Conservation (phyloP, 1,140 invertebrate genomes). For the Plectrocnemia conspersa region DNA sequence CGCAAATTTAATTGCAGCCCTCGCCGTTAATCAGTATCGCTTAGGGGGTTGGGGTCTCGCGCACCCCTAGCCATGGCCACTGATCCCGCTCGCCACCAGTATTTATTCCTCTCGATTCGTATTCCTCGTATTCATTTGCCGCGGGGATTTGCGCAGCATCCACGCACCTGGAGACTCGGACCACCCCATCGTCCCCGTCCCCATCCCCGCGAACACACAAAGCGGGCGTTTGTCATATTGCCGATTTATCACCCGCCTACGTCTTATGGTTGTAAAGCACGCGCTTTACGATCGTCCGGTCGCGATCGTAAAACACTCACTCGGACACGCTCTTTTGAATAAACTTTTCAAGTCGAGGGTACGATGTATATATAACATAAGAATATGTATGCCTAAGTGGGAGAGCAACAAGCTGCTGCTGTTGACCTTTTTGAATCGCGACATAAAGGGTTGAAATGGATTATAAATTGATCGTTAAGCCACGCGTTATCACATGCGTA, state of each 20-base stretch:
- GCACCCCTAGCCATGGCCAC: not conserved
- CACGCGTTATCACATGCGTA: too few relatives aligned
- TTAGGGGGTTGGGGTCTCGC: not conserved
- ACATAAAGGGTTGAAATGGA: too few relatives aligned
- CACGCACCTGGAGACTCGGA: conserved; percentile 25
- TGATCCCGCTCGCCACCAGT: conserved; percentile 3
- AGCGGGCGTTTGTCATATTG: conserved; percentile 11
- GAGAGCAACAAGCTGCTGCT: too few relatives aligned
- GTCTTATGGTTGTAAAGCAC: conserved; percentile 9
- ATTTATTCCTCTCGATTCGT: conserved; percentile 22
- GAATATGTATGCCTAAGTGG: too few relatives aligned
- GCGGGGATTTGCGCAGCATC: conserved; percentile 21
- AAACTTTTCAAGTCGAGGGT: too few relatives aligned
- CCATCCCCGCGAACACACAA: not conserved
- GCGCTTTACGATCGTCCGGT: not conserved
- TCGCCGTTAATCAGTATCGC: too few relatives aligned
- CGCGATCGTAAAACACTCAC: too few relatives aligned
- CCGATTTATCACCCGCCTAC: conserved; percentile 14
- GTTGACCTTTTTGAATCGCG: too few relatives aligned
- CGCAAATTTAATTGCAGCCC: too few relatives aligned
- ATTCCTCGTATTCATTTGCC: conserved; percentile 26
- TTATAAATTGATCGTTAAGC: too few relatives aligned
- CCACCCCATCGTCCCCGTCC: not conserved
- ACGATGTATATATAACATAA: too few relatives aligned
- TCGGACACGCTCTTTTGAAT: too few relatives aligned